Evolutionary conservation across 1,140 invertebrate species (phyloP).

Genomic region (Ceratina australensis): DNA sequence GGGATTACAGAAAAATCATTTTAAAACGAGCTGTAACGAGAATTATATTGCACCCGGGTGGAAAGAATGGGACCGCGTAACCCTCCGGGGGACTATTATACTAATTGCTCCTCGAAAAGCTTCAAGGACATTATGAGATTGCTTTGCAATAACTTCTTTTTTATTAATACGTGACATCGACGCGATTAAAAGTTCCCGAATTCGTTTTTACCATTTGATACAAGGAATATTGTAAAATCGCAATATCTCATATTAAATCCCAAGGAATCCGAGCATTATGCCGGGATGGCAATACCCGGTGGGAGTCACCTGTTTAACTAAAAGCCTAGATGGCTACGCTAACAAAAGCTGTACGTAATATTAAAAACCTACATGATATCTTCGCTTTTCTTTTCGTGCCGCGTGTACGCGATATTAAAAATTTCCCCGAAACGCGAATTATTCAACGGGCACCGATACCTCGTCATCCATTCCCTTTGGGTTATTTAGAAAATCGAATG

Average conservation of each 20-base stretch:
- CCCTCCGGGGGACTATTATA: not conserved
- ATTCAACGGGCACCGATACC: not conserved
- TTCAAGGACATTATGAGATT: not conserved
- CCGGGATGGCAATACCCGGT: not conserved
- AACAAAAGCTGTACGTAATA: not conserved
- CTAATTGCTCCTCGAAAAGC: too few relatives aligned
- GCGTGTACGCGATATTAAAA: not conserved
- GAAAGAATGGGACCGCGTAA: not conserved
- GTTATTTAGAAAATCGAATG: constrained; percentile 35
- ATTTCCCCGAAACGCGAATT: not conserved
- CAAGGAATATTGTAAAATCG: too few relatives aligned
- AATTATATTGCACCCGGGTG: not conserved
- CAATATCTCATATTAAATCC: too few relatives aligned
- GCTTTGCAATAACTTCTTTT: not conserved
- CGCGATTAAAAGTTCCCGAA: not conserved
- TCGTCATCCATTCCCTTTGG: not conserved
- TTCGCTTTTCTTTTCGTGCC: too few relatives aligned
- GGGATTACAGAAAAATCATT: not conserved
- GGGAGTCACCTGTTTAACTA: not conserved
- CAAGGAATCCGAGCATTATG: too few relatives aligned
- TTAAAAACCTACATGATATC: not conserved
- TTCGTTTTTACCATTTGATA: not conserved
- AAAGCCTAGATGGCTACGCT: not conserved
- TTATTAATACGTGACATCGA: too few relatives aligned
- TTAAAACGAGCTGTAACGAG: not conserved